A percentile compares a stretch with the other conserved stretches of the same genome.
These are phyloP conservation scores for Pantherophis vulpinus DNA, from an alignment of 2,797 vertebrate species.

Conservation along the genomic window DNA sequence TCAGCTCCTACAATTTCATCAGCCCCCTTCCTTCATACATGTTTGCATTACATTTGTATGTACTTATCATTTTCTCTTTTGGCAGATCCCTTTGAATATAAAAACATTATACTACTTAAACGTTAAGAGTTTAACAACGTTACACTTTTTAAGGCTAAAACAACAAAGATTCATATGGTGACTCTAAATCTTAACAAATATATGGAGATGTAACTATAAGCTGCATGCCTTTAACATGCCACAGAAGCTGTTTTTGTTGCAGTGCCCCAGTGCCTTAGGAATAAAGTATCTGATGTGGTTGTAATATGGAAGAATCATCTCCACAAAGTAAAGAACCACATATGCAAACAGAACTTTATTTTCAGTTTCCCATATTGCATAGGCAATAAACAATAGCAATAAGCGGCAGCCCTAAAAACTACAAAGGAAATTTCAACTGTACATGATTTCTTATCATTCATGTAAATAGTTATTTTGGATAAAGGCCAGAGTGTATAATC, in stretches of 20 bases:
- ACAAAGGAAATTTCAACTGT: slow-evolving; percentile 12
- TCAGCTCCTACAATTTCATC: not conserved
- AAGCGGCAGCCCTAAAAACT: slow-evolving; percentile 1
- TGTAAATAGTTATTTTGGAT: slow-evolving; percentile 13
- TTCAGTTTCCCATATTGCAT: not conserved
- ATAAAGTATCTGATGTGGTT: not conserved
- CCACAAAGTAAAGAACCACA: not conserved
- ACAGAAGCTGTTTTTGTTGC: not conserved
- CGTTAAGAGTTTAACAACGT: not conserved
- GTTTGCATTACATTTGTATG: slow-evolving; percentile 27
- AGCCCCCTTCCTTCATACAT: slow-evolving; percentile 13
- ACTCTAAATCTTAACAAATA: not conserved
- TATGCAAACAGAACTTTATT: not conserved
- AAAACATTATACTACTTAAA: not conserved
- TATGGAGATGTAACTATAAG: not conserved
- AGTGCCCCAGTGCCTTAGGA: not conserved
- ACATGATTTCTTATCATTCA: slow-evolving; percentile 2
- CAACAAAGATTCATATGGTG: not conserved
- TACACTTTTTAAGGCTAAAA: not conserved
- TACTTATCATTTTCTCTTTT: slow-evolving; percentile 36
- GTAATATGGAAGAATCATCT: not conserved
- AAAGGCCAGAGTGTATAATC: not conserved
- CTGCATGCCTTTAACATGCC: not conserved
- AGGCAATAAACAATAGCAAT: not conserved
- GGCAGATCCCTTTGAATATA: not conserved